Evolutionary conservation across 1,140 invertebrate genomes (phyloP).

Genomic region (Coptotermes formosanus): DNA sequence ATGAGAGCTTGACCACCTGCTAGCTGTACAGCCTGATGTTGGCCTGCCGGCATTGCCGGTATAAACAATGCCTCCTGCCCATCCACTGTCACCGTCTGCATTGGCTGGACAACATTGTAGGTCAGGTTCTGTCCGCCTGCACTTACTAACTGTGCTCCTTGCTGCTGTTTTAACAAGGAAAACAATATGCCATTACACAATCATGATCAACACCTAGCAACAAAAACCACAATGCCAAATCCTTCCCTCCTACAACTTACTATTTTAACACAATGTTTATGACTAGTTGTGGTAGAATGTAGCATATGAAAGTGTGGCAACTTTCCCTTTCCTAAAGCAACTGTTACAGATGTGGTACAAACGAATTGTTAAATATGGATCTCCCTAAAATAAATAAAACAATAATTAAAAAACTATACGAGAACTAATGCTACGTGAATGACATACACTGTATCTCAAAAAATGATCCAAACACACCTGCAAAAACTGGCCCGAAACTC

Average conservation of each 20-base stretch:
- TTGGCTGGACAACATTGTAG: constrained; percentile 64
- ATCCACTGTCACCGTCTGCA: constrained; percentile 89
- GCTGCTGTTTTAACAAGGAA: constrained; percentile 40
- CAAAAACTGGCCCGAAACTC: constrained; percentile 55
- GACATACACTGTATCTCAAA: background rate
- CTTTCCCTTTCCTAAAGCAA: constrained; percentile 21
- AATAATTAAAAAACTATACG: background rate
- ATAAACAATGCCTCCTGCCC: constrained; percentile 90
- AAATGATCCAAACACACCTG: constrained; percentile 44
- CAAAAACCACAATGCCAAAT: constrained; percentile 23
- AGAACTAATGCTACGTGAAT: background rate
- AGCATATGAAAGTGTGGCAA: background rate
- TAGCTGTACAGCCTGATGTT: constrained; percentile 38
- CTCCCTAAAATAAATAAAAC: background rate
- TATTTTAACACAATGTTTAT: background rate
- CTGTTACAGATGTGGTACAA: background rate
- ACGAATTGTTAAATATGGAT: no score
- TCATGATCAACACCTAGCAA: constrained; percentile 29
- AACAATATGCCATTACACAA: constrained; percentile 45
- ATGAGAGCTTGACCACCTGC: constrained; percentile 47
- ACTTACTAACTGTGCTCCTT: constrained; percentile 45
- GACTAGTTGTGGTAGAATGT: background rate
- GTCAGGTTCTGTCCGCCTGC: constrained; percentile 50
- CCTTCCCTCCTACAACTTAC: background rate
- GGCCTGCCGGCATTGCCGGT: constrained; percentile 48